Percentiles rank a stretch among this genome's conserved stretches.
phyloP scores from a whole-genome alignment of 2,888 invertebrate genomes.

The Cosmopolites sordidus region DNA sequence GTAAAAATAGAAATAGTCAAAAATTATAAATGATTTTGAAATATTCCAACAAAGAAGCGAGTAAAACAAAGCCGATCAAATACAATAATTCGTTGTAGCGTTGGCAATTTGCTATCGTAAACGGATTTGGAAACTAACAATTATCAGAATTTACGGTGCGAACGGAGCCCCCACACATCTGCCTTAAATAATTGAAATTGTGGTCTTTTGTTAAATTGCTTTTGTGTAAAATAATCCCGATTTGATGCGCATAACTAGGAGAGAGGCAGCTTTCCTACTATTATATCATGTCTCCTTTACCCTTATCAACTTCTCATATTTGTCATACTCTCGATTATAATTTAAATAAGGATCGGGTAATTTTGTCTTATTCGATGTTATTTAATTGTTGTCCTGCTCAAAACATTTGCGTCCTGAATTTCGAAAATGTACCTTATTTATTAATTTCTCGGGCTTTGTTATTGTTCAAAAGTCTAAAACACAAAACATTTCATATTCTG shows the following conservation, averaged over 20 bases:
- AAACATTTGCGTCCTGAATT: slow-evolving; percentile 5
- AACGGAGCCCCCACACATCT: slow-evolving; percentile 30
- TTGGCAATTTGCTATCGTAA: slow-evolving; percentile 15
- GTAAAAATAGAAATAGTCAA: too few relatives aligned
- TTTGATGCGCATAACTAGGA: slow-evolving; percentile 35
- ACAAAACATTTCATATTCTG: too few relatives aligned
- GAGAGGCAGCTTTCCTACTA: slow-evolving; percentile 17
- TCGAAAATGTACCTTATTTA: slow-evolving; percentile 3
- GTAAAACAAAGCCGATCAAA: neutral
- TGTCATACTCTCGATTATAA: slow-evolving; percentile 16
- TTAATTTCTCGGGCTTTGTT: too few relatives aligned
- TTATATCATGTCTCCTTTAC: slow-evolving; percentile 25
- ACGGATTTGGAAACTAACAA: slow-evolving; percentile 18
- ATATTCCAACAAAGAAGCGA: too few relatives aligned
- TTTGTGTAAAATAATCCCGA: slow-evolving; percentile 39
- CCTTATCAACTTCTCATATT: slow-evolving; percentile 23
- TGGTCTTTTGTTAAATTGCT: slow-evolving; percentile 36
- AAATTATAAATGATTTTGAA: too few relatives aligned
- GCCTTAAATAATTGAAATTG: slow-evolving; percentile 37
- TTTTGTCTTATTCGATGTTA: slow-evolving; percentile 11
- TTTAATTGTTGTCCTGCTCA: slow-evolving; percentile 10
- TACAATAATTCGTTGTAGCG: neutral
- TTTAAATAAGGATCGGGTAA: slow-evolving; percentile 14
- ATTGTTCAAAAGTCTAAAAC: too few relatives aligned
- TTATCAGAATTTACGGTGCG: slow-evolving; percentile 24